Conservation (phyloP, 2,797 vertebrate species). For the Borostomias antarcticus region DNA sequence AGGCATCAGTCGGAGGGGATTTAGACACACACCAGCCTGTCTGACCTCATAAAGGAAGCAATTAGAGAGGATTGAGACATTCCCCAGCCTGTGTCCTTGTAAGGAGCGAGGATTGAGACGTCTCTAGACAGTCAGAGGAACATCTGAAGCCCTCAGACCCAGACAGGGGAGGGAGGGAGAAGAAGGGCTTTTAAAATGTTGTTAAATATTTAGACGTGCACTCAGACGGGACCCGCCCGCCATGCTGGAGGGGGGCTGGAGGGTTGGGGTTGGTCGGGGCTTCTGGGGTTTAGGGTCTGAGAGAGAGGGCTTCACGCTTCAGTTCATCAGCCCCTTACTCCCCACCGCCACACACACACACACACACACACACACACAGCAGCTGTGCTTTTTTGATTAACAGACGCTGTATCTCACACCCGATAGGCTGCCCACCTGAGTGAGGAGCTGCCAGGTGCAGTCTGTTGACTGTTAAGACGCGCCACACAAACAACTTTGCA, state of each 20-base stretch:
- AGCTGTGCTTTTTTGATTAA: slow-evolving; percentile 15
- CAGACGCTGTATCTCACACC: too few relatives aligned
- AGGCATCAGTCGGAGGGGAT: too few relatives aligned
- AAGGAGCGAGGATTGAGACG: too few relatives aligned
- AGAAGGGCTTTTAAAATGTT: slow-evolving; percentile 54
- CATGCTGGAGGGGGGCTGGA: slow-evolving; percentile 31
- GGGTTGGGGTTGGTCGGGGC: slow-evolving; percentile 37
- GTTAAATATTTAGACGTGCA: slow-evolving; percentile 69
- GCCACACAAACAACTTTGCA: too few relatives aligned
- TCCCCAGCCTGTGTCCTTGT: too few relatives aligned
- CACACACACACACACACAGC: too few relatives aligned
- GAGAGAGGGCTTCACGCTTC: slow-evolving; percentile 57
- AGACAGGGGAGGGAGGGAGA: background rate
- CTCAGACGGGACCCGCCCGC: slow-evolving; percentile 41
- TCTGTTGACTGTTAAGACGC: too few relatives aligned
- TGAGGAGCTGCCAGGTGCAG: too few relatives aligned
- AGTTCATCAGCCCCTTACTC: slow-evolving; percentile 38
- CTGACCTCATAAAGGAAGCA: too few relatives aligned
- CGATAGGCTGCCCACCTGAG: too few relatives aligned
- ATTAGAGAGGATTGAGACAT: background rate
- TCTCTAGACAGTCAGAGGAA: too few relatives aligned
- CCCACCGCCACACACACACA: slow-evolving; percentile 52
- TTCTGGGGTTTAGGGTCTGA: slow-evolving; percentile 40
- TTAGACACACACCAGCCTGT: background rate
- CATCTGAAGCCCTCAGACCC: too few relatives aligned